Base-by-base conservation (phyloP, 2,797 vertebrate species). In the Melanotaenia parkinsoni region DNA sequence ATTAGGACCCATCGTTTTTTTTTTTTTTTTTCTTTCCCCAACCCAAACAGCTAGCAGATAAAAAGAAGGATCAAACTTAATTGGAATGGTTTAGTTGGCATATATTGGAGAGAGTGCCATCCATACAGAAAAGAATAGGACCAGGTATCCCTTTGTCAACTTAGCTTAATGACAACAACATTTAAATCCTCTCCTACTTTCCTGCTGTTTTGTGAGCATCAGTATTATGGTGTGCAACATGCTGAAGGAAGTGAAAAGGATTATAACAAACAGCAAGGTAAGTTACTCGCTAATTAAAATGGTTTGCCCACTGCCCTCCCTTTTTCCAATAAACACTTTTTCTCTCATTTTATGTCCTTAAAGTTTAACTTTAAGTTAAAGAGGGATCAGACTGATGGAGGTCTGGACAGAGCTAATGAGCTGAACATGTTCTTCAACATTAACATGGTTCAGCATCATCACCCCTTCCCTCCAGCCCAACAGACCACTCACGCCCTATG, bases 241-340 rank as follows among this genome's bases (percentile, higher is more conserved):
- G 10, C 53, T 65, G 71, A 76, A 71, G 59, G 61, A 74, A 84
- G 40, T 79, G 53, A 70, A 47, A 30, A 70, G 73, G 72, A 86
- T 89, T 80, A 81, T 60, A 79, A 86, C 37, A 81, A 80, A 82
- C 76, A 86, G 66, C 58, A 58, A 82, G 64, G 75, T 84, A 86
- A 85, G 84, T 69, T 24, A 24, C 70, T 75, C 65, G 11, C 83
- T 90, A 90, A 93, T 94, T 92, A 92, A 84, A 72, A 85, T 80
- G 69, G 68, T 81, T 76, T 74, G 67, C 50, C 56, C 58, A 37
- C 75, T 47, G 30, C 63, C 40, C 51, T 68, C 62, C 71, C 43
- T 47, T 54, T 54, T 20, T 37, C 32, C 59, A 33, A 32, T 8
- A 10, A 43, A 83, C 3, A 60, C 24, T 58, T 33, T 63, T 22